These are phyloP conservation scores for Hippopotamus amphibius DNA, from an alignment of 2,113 vertebrate genomes.

Conservation along the genomic window DNA sequence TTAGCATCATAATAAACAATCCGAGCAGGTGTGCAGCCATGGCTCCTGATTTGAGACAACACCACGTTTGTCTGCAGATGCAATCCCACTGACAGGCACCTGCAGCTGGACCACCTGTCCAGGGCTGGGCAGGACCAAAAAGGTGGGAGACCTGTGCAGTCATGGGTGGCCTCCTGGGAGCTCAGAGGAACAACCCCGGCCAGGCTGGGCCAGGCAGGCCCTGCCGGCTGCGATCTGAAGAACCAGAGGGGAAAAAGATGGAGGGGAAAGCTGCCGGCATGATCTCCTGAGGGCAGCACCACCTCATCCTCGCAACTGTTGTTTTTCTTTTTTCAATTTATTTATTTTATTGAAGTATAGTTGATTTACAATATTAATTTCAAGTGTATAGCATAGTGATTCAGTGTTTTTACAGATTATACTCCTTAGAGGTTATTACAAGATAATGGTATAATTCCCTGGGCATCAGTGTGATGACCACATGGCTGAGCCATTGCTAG, in stretches of 20 bases:
- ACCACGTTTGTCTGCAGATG: fast-evolving
- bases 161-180: not conserved
- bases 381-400: no score
- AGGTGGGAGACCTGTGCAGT: not conserved
- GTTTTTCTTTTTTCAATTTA: no score
- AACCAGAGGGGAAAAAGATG: not conserved
- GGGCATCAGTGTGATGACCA: no score
- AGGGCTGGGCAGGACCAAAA: not conserved
- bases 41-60: not conserved
- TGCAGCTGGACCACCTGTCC: not conserved
- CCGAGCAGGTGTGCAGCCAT: fast-evolving
- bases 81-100: not conserved
- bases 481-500: no score
- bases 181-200: not conserved
- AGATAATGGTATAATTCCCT: no score
- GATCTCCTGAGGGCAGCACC: not conserved
- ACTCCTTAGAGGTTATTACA: no score
- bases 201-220: not conserved
- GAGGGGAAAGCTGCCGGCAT: not conserved
- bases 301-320: not conserved
- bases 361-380: no score
- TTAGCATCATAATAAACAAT: fast-evolving
- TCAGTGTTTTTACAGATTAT: no score
- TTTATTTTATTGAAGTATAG: no score
- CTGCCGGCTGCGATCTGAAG: fast-evolving